These are phyloP conservation scores for Halyomorpha halys DNA, from an alignment of 1,140 invertebrate genomes.

Conservation along the genomic window DNA sequence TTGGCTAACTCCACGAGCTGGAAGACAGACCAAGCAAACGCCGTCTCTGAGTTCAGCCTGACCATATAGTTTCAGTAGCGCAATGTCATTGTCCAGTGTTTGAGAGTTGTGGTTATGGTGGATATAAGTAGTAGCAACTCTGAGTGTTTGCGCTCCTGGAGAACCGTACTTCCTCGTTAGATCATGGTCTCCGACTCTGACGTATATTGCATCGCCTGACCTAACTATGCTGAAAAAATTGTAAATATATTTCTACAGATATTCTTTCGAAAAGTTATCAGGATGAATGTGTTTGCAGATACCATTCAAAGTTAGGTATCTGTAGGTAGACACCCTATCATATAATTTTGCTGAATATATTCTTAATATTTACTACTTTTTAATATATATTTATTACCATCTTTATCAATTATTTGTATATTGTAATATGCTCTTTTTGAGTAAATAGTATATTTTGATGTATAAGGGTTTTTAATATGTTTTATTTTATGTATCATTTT, in stretches of 20 bases:
- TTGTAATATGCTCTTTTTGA: too few relatives aligned
- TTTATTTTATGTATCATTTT: too few relatives aligned
- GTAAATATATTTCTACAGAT: neutral
- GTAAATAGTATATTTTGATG: too few relatives aligned
- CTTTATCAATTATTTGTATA: too few relatives aligned
- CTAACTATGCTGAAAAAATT: conserved; percentile 65
- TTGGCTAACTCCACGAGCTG: conserved; percentile 72
- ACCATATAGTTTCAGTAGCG: conserved; percentile 78
- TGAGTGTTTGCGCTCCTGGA: conserved; percentile 74
- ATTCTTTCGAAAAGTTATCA: too few relatives aligned
- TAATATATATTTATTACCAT: too few relatives aligned
- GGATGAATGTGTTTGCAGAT: too few relatives aligned
- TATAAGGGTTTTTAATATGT: too few relatives aligned
- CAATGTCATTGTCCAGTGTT: conserved; percentile 92
- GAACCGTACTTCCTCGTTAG: conserved; percentile 75
- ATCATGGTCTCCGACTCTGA: conserved; percentile 87
- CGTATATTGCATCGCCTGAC: conserved; percentile 81
- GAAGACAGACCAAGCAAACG: conserved; percentile 76
- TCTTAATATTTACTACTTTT: too few relatives aligned
- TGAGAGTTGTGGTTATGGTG: conserved; percentile 95
- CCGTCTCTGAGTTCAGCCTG: conserved; percentile 80
- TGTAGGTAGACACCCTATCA: too few relatives aligned
- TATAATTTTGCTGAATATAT: too few relatives aligned
- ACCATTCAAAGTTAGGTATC: too few relatives aligned
- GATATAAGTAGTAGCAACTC: conserved; percentile 86